These are phyloP conservation scores for Pipistrellus pygmaeus DNA, from an alignment of 2,797 vertebrate species.

Conservation along the genomic window DNA sequence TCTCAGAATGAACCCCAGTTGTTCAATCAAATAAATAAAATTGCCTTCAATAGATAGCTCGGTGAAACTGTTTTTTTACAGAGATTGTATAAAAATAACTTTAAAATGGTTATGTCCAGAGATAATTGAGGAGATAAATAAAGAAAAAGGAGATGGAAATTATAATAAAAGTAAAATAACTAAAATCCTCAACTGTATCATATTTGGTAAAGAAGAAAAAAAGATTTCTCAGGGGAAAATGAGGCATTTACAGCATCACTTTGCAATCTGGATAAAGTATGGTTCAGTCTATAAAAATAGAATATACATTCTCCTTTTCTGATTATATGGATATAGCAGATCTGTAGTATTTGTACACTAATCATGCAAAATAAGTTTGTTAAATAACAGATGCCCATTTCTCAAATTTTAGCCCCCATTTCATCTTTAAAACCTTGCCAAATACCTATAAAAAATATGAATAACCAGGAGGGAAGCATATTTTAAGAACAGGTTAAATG, in stretches of 20 bases:
- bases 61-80: conserved; percentile 45
- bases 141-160: conserved; percentile 44
- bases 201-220: conserved; percentile 35
- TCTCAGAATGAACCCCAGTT: conserved; percentile 68
- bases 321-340: neutral
- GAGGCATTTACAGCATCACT: conserved; percentile 17
- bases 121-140: conserved; percentile 40
- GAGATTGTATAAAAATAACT: conserved; percentile 39
- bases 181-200: conserved; percentile 21
- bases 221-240: neutral
- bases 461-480: conserved; percentile 57
- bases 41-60: conserved; percentile 26
- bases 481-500: conserved; percentile 73
- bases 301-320: neutral
- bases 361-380: neutral
- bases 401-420: conserved; percentile 56
- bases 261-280: conserved; percentile 34
- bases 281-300: conserved; percentile 31
- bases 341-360: conserved; percentile 1
- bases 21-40: conserved; percentile 74
- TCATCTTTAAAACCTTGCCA: conserved; percentile 62
- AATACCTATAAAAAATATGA: conserved; percentile 68
- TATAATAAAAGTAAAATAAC: conserved; percentile 8
- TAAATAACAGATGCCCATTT: conserved; percentile 62
- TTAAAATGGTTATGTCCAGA: conserved; percentile 51